Conservation (phyloP, 2,888 invertebrate genomes). For the Amiota communis region DNA sequence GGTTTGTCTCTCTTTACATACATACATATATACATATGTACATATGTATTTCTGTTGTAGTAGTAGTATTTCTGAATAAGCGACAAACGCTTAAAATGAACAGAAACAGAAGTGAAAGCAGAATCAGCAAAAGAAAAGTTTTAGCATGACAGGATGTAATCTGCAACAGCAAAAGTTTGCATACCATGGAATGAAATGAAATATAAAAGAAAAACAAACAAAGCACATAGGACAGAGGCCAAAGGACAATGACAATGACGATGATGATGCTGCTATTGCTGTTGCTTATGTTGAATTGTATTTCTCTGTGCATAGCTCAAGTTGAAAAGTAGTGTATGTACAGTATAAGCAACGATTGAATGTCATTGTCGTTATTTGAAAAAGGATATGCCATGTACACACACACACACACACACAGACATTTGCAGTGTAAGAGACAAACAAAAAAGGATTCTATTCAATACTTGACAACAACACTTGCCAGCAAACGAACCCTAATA, state of each 20-base stretch:
- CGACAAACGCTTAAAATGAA: neutral
- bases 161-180: slow-evolving; percentile 27
- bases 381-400: slow-evolving; percentile 10
- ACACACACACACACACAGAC: neutral
- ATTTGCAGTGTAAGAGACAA: no score
- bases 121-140: slow-evolving; percentile 2
- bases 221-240: neutral
- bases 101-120: neutral
- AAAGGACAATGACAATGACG: neutral
- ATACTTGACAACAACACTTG: no score
- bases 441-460: no score
- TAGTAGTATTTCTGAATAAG: no score
- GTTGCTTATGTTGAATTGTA: neutral
- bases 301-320: neutral
- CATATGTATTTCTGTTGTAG: neutral
- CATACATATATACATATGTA: no score
- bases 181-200: neutral
- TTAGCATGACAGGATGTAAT: slow-evolving; percentile 28
- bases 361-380: slow-evolving; percentile 5
- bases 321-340: neutral
- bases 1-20: neutral
- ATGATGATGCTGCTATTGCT: neutral
- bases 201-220: neutral
- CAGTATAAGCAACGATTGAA: neutral
- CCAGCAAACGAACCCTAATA: no score